Evolutionary conservation across 2,113 vertebrate genomes (phyloP).

Genomic region (Electrona antarctica): DNA sequence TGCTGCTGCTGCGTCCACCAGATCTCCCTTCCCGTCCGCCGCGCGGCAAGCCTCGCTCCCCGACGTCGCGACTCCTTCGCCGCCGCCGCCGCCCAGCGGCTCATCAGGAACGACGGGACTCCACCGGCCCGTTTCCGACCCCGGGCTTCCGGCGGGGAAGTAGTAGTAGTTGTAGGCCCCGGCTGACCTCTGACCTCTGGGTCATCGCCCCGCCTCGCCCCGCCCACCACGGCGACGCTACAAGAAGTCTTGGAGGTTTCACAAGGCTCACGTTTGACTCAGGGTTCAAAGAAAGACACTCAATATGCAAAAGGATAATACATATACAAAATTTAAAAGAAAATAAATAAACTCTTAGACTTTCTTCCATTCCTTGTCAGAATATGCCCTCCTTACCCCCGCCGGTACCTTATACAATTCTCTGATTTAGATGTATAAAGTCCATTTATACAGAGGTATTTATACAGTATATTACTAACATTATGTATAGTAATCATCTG

Average conservation of each 20-base stretch:
- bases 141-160: conserved; percentile 91
- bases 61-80: conserved; percentile 74
- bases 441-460: conserved; percentile 72
- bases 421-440: conserved; percentile 61
- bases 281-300: conserved; percentile 88
- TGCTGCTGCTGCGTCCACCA: conserved; percentile 9
- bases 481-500: conserved; percentile 61
- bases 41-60: conserved; percentile 88
- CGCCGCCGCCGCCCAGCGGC: conserved; percentile 75
- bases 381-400: conserved; percentile 44
- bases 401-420: conserved; percentile 71
- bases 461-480: conserved; percentile 66
- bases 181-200: neutral
- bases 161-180: conserved; percentile 74
- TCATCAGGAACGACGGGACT: conserved; percentile 83
- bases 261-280: conserved; percentile 89
- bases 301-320: conserved; percentile 69
- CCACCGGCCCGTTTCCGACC: conserved; percentile 94
- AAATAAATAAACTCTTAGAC: conserved; percentile 84
- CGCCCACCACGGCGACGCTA: conserved; percentile 18
- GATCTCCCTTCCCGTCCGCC: conserved; percentile 79
- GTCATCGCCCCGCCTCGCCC: conserved; percentile 37
- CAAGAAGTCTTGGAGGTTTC: conserved; percentile 59
- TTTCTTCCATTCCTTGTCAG: conserved; percentile 85
- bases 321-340: conserved; percentile 27